These are phyloP conservation scores for Phyto melanocephala DNA, from an alignment of 2,888 invertebrate species.

Conservation along the genomic window DNA sequence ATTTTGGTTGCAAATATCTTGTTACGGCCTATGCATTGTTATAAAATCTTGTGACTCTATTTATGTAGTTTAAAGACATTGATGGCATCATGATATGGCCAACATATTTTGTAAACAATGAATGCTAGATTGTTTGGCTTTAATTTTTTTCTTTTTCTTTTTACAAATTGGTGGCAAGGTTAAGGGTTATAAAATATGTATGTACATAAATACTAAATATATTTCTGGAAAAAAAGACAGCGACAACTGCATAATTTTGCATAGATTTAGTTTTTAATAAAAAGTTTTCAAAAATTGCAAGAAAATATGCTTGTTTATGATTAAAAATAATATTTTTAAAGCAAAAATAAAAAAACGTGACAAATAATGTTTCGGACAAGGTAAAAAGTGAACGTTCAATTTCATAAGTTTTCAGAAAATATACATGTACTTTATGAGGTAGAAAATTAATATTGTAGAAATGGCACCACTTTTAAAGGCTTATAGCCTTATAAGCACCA, in stretches of 20 bases:
- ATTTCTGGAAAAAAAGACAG: not conserved
- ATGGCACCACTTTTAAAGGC: too few relatives aligned
- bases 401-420: too few relatives aligned
- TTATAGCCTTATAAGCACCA: too few relatives aligned
- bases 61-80: not conserved
- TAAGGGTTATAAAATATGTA: slow-evolving; percentile 40
- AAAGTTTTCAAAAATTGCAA: not conserved
- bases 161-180: slow-evolving; percentile 38
- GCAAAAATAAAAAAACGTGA: too few relatives aligned
- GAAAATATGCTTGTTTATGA: not conserved
- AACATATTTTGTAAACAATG: slow-evolving; percentile 47
- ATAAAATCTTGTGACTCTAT: slow-evolving; percentile 5
- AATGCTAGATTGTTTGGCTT: not conserved
- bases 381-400: too few relatives aligned
- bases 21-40: not conserved
- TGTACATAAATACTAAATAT: not conserved
- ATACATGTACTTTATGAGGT: too few relatives aligned
- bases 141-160: not conserved
- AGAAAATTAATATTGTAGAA: too few relatives aligned
- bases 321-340: too few relatives aligned
- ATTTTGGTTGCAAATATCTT: not conserved
- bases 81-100: slow-evolving; percentile 34
- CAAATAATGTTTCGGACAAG: too few relatives aligned
- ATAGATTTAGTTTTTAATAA: slow-evolving; percentile 15
- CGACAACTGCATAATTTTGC: slow-evolving; percentile 5